Percentiles rank a stretch among this genome's conserved stretches.
Evolutionary conservation across 2,797 vertebrate genomes (phyloP).

Genomic region (Sebastes itinus): DNA sequence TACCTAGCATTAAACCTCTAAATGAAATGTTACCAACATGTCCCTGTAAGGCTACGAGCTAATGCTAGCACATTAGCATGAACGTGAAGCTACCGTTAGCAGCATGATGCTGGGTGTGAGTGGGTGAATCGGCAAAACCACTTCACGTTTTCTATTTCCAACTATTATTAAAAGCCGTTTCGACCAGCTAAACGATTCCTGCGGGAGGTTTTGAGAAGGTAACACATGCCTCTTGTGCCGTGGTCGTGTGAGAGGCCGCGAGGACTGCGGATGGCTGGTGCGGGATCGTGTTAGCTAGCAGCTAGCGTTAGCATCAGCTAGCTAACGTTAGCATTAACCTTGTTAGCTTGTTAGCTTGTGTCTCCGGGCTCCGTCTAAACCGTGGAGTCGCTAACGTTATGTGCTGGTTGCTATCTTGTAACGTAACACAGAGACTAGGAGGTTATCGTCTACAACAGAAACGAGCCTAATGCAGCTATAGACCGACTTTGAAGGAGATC

Average conservation of each 20-base stretch:
- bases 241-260: constrained; percentile 1
- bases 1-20: neutral
- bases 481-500: neutral
- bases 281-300: constrained; percentile 30
- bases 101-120: constrained; percentile 10
- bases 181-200: fast-evolving
- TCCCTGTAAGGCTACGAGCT: constrained; percentile 12
- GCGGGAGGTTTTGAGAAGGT: fast-evolving
- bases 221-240: too few relatives aligned
- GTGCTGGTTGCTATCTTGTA: neutral
- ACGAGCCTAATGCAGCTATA: fast-evolving
- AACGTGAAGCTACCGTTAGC: constrained; percentile 46
- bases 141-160: fast-evolving
- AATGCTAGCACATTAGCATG: constrained; percentile 42
- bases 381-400: constrained; percentile 33
- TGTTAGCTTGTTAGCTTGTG: constrained; percentile 53
- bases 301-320: constrained; percentile 50
- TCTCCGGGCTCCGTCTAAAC: constrained; percentile 56
- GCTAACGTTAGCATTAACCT: constrained; percentile 63
- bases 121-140: constrained; percentile 2
- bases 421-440: too few relatives aligned
- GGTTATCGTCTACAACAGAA: fast-evolving
- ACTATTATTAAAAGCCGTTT: fast-evolving
- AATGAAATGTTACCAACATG: neutral
- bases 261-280: constrained; percentile 9